A percentile compares a stretch with the other conserved stretches of the same genome.
phyloP scores from a whole-genome alignment of 2,888 invertebrate genomes.

The Caenorhabditis uteleia region DNA sequence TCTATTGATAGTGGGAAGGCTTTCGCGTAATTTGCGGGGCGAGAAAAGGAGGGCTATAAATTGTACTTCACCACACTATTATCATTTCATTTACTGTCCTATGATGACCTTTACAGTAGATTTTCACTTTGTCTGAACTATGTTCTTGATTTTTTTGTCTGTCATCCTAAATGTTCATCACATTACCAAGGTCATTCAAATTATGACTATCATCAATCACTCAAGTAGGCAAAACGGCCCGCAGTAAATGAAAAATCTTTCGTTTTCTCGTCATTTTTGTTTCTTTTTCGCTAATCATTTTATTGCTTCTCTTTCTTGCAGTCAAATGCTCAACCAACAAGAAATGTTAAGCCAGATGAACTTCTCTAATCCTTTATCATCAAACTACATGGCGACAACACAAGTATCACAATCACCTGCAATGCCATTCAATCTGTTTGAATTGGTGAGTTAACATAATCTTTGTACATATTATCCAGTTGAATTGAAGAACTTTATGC shows the following conservation, averaged over 20 bases:
- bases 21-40: too few relatives aligned
- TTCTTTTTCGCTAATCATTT: not conserved
- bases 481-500: slow-evolving; percentile 3
- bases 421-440: slow-evolving; percentile 29
- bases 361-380: slow-evolving; percentile 17
- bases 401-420: slow-evolving; percentile 18
- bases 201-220: slow-evolving; percentile 42
- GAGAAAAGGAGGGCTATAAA: not conserved
- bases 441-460: slow-evolving; percentile 32
- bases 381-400: slow-evolving; percentile 26
- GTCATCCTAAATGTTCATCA: slow-evolving; percentile 3
- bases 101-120: not conserved
- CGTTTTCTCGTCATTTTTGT: not conserved
- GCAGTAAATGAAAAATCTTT: not conserved
- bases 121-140: not conserved
- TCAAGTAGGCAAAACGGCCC: not conserved
- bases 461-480: too few relatives aligned
- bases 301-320: slow-evolving; percentile 16
- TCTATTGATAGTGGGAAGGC: not conserved
- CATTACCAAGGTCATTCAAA: slow-evolving; percentile 39
- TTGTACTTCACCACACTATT: too few relatives aligned
- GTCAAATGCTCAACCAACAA: slow-evolving; percentile 34
- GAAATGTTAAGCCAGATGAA: slow-evolving; percentile 34
- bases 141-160: not conserved
- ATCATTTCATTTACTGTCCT: too few relatives aligned